A percentile compares a stretch with the other conserved stretches of the same genome.
phyloP scores from a whole-genome alignment of 2,888 invertebrate species.

The Seira musarum region DNA sequence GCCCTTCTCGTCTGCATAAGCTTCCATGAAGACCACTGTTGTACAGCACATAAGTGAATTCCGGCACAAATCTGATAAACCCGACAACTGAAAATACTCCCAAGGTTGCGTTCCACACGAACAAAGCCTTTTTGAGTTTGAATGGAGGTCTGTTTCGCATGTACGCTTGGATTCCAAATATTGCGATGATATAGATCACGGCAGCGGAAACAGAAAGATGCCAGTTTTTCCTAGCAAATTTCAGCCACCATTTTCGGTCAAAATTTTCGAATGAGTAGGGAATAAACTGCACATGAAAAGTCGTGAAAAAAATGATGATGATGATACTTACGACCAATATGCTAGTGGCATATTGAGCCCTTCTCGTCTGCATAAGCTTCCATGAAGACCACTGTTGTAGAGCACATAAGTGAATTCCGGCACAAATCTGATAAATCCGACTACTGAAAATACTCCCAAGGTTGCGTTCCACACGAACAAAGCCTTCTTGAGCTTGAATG shows the following conservation, averaged over 20 bases:
- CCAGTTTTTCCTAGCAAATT: conserved; percentile 53
- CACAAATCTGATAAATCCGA: conserved; percentile 57
- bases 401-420: conserved; percentile 53
- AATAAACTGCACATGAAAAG: too few relatives aligned
- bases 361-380: conserved; percentile 41
- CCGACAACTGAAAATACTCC: conserved; percentile 60
- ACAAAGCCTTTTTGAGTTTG: conserved; percentile 49
- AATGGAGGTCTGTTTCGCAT: conserved; percentile 55
- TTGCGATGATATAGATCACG: conserved; percentile 48
- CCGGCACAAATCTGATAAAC: conserved; percentile 58
- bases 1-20: conserved; percentile 42
- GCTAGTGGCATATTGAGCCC: conserved; percentile 42
- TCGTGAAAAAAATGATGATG: too few relatives aligned
- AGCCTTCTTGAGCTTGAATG: conserved; percentile 49
- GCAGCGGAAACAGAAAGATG: conserved; percentile 50
- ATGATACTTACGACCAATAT: conserved; percentile 53
- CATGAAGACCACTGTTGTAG: conserved; percentile 30
- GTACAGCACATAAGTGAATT: conserved; percentile 32
- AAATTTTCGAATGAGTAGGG: conserved; percentile 56
- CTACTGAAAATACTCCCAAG: conserved; percentile 56
- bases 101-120: conserved; percentile 51
- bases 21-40: conserved; percentile 43
- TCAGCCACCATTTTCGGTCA: conserved; percentile 58
- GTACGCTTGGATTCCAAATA: conserved; percentile 53
- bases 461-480: conserved; percentile 55